Evolutionary conservation across 2,888 invertebrate species (phyloP).

Genomic region (Fissipunctia ypsillon): DNA sequence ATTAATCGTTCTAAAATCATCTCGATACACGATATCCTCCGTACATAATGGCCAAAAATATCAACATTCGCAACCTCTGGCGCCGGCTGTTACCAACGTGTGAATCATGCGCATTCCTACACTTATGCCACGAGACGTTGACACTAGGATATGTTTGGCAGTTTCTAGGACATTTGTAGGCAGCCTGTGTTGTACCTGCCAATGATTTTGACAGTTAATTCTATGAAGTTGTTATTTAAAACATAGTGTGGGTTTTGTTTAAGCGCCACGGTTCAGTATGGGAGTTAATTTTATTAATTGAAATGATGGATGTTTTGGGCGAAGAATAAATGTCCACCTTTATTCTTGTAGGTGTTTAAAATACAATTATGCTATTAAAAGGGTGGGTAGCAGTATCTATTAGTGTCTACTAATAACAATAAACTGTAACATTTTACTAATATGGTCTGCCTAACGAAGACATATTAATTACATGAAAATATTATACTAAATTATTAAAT

Average conservation of each 20-base stretch:
- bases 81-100: conserved; percentile 28
- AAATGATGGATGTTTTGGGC: conserved; percentile 1
- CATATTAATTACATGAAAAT: background rate
- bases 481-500: too few species aligned
- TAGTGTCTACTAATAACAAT: background rate
- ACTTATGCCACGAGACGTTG: conserved; percentile 14
- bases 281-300: conserved; percentile 3
- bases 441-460: too few species aligned
- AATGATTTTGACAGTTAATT: conserved; percentile 30
- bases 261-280: conserved; percentile 7
- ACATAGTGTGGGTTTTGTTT: conserved; percentile 13
- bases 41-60: conserved; percentile 23
- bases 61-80: conserved; percentile 30
- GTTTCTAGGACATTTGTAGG: conserved; percentile 47
- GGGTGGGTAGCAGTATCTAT: conserved; percentile 16
- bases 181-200: background rate
- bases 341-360: conserved; percentile 29
- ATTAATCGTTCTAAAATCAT: background rate
- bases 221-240: conserved; percentile 25
- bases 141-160: conserved; percentile 25
- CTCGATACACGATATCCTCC: conserved; percentile 2
- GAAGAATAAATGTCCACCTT: conserved; percentile 37
- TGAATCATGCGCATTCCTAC: conserved; percentile 54
- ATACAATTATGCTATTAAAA: conserved; percentile 14
- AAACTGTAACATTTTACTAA: too few species aligned